Conservation (phyloP, 2,113 vertebrate genomes). For the Lophochroa leadbeateri region DNA sequence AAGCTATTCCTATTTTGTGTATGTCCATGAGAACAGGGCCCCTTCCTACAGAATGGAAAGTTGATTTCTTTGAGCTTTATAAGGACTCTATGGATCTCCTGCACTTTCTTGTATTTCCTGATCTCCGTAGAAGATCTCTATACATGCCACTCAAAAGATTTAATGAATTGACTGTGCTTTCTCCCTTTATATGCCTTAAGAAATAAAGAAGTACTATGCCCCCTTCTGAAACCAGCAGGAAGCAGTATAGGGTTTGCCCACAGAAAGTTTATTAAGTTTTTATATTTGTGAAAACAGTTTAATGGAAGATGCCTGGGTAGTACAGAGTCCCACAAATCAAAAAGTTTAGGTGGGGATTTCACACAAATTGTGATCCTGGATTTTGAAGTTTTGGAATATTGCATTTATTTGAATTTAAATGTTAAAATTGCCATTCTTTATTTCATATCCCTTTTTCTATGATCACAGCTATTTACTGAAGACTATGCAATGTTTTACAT, state of each 20-base stretch:
- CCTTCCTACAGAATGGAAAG: background rate
- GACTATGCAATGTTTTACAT: background rate
- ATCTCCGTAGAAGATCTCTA: background rate
- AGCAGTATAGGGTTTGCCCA: background rate
- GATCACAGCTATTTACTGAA: background rate
- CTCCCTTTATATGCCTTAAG: background rate
- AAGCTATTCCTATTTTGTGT: background rate
- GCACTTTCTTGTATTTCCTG: background rate
- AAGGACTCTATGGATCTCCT: background rate
- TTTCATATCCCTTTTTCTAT: background rate
- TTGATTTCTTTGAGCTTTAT: background rate
- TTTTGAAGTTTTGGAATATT: background rate
- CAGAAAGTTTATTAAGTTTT: background rate
- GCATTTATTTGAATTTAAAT: background rate
- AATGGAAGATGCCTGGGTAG: background rate
- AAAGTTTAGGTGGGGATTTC: background rate
- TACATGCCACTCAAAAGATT: background rate
- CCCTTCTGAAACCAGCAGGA: background rate
- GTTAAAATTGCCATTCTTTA: background rate
- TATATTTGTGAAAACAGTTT: background rate
- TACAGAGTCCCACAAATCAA: background rate
- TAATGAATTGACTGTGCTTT: background rate
- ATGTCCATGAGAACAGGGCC: background rate
- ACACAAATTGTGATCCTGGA: background rate
- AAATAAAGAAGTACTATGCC: background rate